Evolutionary conservation across 2,113 vertebrate genomes (phyloP).

Genomic region (Pampusana beccarii): DNA sequence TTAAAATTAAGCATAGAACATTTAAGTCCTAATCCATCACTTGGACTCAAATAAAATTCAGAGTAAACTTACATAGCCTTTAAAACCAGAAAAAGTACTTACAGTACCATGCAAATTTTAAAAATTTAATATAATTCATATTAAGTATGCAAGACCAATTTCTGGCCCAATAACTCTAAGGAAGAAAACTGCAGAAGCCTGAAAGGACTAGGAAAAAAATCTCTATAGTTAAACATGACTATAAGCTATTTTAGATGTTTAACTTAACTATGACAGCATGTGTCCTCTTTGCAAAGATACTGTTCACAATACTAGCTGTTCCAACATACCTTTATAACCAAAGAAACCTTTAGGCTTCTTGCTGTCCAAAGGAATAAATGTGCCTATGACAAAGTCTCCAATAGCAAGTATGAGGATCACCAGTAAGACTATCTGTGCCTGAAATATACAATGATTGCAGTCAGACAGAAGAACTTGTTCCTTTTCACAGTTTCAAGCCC

Average conservation of each 20-base stretch:
- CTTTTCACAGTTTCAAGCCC: background rate
- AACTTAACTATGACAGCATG: background rate
- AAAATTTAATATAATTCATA: background rate
- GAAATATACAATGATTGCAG: slow-evolving; percentile 53
- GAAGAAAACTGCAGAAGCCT: background rate
- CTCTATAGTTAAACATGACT: rapidly evolving
- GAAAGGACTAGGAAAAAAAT: background rate
- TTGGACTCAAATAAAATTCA: background rate
- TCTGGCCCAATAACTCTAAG: background rate
- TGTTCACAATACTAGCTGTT: background rate
- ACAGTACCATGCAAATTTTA: background rate
- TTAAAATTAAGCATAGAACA: background rate
- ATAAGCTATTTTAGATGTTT: background rate
- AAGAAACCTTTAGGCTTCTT: slow-evolving; percentile 90
- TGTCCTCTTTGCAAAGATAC: background rate
- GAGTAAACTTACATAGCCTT: background rate
- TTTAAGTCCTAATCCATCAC: background rate
- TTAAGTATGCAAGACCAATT: background rate
- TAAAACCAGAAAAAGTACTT: background rate
- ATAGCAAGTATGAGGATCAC: slow-evolving; percentile 91
- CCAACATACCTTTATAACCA: slow-evolving; percentile 87
- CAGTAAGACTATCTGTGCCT: slow-evolving; percentile 96
- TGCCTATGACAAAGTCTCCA: slow-evolving; percentile 91
- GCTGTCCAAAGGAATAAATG: slow-evolving; percentile 87
- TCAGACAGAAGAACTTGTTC: background rate